Evolutionary conservation across 2,113 vertebrate species (phyloP).

Genomic region (Taxidea taxus): DNA sequence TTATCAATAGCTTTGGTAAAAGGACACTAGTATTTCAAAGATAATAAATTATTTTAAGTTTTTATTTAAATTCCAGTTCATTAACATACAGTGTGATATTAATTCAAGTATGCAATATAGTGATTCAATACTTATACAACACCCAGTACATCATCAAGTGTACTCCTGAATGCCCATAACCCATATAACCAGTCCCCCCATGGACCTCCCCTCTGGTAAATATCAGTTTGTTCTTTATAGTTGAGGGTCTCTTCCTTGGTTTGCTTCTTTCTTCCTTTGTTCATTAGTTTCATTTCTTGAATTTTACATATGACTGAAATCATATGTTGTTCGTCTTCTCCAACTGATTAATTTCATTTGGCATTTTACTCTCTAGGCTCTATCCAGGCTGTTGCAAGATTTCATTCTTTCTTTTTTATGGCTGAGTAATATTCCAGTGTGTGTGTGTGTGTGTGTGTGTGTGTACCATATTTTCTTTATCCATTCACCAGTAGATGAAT

Average conservation of each 20-base stretch:
- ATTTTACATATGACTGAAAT: neutral
- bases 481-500: no score
- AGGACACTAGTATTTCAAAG: neutral
- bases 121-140: neutral
- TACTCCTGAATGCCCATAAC: neutral
- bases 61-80: neutral
- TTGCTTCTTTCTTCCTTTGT: neutral
- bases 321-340: neutral
- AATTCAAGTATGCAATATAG: neutral
- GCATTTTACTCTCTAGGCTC: neutral
- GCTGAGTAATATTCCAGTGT: neutral
- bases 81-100: neutral
- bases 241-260: neutral
- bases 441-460: neutral
- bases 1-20: slow-evolving; percentile 25
- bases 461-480: neutral
- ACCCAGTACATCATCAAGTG: neutral
- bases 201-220: neutral
- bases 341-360: neutral
- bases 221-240: neutral
- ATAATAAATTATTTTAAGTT: neutral
- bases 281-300: neutral
- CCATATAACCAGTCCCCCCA: neutral
- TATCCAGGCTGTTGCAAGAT: neutral
- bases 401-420: neutral